These are phyloP conservation scores for Macaria notata DNA, from an alignment of 2,888 invertebrate species.

Conservation along the genomic window DNA sequence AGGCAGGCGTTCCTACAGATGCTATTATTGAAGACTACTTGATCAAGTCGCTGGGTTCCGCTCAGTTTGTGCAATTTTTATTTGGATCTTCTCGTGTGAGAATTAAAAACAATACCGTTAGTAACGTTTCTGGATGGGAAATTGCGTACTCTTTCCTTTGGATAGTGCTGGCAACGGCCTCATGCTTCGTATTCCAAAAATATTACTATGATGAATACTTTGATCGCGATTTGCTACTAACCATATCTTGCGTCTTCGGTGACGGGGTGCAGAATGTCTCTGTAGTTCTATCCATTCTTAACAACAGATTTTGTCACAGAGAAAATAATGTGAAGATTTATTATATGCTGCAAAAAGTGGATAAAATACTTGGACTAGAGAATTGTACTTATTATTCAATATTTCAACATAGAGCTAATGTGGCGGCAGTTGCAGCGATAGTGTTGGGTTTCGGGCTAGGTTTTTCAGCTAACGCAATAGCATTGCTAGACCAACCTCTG, in stretches of 20 bases:
- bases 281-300: conserved; percentile 32
- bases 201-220: conserved; percentile 33
- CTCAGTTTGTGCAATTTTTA: conserved; percentile 34
- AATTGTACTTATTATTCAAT: conserved; percentile 28
- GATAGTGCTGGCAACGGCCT: conserved; percentile 30
- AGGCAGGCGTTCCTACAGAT: conserved; percentile 1
- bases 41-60: conserved; percentile 38
- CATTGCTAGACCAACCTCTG: conserved; percentile 29
- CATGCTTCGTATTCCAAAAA: conserved; percentile 27
- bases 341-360: conserved; percentile 39
- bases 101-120: conserved; percentile 35
- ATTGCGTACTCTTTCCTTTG: conserved; percentile 40
- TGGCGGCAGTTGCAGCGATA: conserved; percentile 23
- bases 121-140: conserved; percentile 27
- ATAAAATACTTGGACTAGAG: conserved; percentile 33
- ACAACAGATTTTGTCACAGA: conserved; percentile 34
- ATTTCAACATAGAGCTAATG: conserved; percentile 31
- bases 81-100: conserved; percentile 37
- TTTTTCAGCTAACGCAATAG: conserved; percentile 24
- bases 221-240: conserved; percentile 25
- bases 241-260: conserved; percentile 21
- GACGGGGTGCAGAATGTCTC: conserved; percentile 29
- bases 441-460: conserved; percentile 31
- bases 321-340: conserved; percentile 34
- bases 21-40: conserved; percentile 33